These are phyloP conservation scores for Athalia cordata DNA, from an alignment of 2,888 invertebrate species.

Conservation along the genomic window DNA sequence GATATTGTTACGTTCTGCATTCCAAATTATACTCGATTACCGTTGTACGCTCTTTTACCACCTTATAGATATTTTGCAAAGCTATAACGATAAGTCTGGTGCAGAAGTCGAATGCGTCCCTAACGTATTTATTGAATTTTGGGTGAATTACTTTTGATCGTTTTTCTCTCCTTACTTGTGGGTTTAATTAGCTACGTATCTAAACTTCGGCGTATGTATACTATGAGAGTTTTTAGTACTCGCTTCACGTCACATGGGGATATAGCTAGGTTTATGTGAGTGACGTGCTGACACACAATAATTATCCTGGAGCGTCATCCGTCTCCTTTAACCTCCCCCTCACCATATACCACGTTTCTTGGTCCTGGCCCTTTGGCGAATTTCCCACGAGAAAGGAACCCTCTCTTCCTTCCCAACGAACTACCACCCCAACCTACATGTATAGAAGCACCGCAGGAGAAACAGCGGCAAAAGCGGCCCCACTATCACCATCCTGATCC, in stretches of 20 bases:
- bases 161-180: no score
- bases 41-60: no score
- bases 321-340: conserved; percentile 37
- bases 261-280: neutral
- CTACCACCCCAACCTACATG: neutral
- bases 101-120: no score
- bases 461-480: neutral
- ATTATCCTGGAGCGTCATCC: conserved; percentile 43
- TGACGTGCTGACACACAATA: conserved; percentile 37
- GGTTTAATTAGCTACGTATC: no score
- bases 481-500: no score
- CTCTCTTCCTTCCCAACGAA: neutral
- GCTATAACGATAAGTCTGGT: no score
- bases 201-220: no score
- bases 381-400: conserved; percentile 45
- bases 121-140: no score
- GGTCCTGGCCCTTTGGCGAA: conserved; percentile 42
- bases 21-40: no score
- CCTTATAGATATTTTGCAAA: no score
- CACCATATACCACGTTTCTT: neutral
- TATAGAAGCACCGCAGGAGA: neutral
- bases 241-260: conserved; percentile 11
- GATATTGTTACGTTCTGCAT: no score
- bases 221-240: neutral
- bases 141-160: no score